These are phyloP conservation scores for Polydrusus cervinus DNA, from an alignment of 2,888 invertebrate genomes.

Conservation along the genomic window DNA sequence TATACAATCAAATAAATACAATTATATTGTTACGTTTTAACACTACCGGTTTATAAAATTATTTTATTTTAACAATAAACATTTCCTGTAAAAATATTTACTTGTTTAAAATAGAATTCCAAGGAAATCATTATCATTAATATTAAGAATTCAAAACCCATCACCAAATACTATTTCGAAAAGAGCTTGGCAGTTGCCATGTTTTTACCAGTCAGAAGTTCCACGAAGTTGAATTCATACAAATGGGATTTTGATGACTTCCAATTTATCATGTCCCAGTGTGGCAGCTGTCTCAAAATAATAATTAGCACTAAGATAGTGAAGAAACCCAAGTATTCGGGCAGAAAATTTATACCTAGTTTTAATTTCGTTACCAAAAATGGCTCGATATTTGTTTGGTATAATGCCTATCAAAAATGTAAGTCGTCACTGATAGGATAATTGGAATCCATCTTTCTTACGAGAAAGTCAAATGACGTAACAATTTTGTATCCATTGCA, in stretches of 20 bases:
- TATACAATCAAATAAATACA: no score
- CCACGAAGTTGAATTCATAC: slow-evolving; percentile 1
- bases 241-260: slow-evolving; percentile 8
- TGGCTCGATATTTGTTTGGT: not conserved
- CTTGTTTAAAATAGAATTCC: not conserved
- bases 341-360: not conserved
- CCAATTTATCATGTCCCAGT: slow-evolving; percentile 1
- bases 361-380: not conserved
- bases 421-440: no score
- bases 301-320: slow-evolving; percentile 1
- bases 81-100: not conserved
- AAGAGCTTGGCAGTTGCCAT: slow-evolving; percentile 10
- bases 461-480: no score
- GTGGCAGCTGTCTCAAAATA: slow-evolving; percentile 9
- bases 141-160: not conserved
- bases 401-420: no score
- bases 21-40: no score
- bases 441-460: no score
- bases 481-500: no score
- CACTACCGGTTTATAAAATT: no score
- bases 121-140: not conserved
- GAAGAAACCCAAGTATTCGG: not conserved
- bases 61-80: not conserved
- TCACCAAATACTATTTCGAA: not conserved
- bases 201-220: slow-evolving; percentile 9